phyloP scores from a whole-genome alignment of 2,888 invertebrate genomes.

The Patella pellucida region DNA sequence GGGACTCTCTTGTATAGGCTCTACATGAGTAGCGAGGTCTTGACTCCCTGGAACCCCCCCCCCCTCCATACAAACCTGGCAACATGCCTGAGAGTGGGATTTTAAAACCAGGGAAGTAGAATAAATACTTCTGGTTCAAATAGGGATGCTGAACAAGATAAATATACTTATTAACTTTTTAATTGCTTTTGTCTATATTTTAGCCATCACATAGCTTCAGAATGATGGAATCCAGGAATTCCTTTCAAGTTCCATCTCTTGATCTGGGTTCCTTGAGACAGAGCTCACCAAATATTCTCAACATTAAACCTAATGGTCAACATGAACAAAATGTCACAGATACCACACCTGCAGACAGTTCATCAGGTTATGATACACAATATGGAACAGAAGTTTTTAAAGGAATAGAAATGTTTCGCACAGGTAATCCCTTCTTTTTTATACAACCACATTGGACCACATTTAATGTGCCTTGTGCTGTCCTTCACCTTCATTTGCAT shows the following conservation, averaged over 20 bases:
- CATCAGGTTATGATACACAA: constrained; percentile 19
- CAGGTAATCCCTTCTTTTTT: constrained; percentile 37
- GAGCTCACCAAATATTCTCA: neutral
- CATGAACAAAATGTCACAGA: neutral
- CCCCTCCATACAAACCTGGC: too few species aligned
- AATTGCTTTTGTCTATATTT: neutral
- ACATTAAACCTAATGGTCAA: neutral
- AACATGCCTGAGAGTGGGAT: too few species aligned
- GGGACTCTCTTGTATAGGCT: too few species aligned
- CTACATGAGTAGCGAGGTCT: too few species aligned
- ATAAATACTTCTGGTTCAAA: neutral
- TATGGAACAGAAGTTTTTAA: constrained; percentile 48
- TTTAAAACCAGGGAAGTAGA: too few species aligned
- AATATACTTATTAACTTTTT: neutral
- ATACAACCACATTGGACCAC: neutral
- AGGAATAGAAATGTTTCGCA: constrained; percentile 39
- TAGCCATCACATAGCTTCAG: too few species aligned
- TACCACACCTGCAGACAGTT: neutral
- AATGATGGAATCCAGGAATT: too few species aligned
- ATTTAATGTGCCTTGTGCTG: too few species aligned
- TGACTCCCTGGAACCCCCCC: too few species aligned
- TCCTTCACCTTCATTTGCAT: too few species aligned
- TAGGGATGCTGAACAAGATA: neutral
- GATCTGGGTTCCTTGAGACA: neutral
- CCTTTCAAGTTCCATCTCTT: neutral